Evolutionary conservation across 2,113 vertebrate genomes (phyloP).

Genomic region (Condylura cristata): DNA sequence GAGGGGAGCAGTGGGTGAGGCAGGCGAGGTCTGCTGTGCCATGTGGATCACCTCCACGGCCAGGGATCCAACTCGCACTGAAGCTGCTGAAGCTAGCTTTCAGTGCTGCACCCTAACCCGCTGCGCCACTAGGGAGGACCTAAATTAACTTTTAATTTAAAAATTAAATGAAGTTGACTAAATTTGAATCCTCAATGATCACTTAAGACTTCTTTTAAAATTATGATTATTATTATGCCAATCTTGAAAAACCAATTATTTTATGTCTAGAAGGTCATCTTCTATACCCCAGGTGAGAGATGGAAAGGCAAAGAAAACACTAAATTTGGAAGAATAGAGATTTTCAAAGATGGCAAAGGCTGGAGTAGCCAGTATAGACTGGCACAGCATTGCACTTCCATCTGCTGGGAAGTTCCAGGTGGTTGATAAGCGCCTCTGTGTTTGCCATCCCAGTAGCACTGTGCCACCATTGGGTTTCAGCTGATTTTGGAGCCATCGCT

Average conservation of each 20-base stretch:
- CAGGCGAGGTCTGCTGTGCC: no score
- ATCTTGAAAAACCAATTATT: slow-evolving; percentile 19
- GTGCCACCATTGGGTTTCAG: no score
- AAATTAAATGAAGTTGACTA: no score
- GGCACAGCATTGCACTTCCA: neutral
- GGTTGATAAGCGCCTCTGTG: neutral
- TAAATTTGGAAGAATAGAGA: neutral
- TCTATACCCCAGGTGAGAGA: neutral
- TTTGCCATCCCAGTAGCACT: no score
- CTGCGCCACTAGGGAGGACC: no score
- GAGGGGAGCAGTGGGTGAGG: no score
- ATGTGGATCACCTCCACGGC: no score
- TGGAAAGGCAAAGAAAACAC: neutral
- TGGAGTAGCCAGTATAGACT: neutral
- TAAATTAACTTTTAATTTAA: neutral
- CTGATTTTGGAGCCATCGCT: no score
- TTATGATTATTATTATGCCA: neutral
- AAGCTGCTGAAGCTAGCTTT: no score
- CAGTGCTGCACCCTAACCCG: no score
- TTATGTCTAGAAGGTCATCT: neutral
- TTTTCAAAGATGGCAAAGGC: neutral
- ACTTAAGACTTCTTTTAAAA: slow-evolving; percentile 29
- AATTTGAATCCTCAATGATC: neutral
- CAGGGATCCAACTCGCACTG: no score
- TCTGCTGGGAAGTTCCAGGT: slow-evolving; percentile 48